phyloP scores from a whole-genome alignment of 2,888 invertebrate genomes.

The Vandiemenella viatica region DNA sequence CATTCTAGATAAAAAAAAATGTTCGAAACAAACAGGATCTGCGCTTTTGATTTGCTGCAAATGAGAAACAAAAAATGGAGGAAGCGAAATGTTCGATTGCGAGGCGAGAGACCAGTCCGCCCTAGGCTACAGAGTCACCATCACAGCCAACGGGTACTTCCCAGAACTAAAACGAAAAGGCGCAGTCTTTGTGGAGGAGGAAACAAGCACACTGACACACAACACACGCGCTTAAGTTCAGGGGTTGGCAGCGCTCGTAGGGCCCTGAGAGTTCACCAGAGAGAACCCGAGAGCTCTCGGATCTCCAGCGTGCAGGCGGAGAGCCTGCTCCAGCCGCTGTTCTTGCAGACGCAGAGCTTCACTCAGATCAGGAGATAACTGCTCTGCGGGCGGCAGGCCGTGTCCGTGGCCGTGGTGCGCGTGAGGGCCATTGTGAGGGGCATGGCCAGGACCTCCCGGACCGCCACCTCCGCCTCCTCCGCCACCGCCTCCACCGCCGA shows the following conservation, averaged over 20 bases:
- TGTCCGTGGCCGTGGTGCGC: conserved; percentile 16
- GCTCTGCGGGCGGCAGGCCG: too few species aligned
- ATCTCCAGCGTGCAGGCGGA: conserved; percentile 58
- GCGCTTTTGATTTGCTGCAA: too few species aligned
- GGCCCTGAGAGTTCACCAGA: conserved; percentile 26
- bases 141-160: conserved; percentile 15
- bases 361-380: conserved; percentile 50
- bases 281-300: conserved; percentile 67
- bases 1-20: conserved; percentile 2
- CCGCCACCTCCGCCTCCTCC: conserved; percentile 27
- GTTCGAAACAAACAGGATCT: conserved; percentile 5
- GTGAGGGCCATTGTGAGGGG: conserved; percentile 26
- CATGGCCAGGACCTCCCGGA: too few species aligned
- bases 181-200: conserved; percentile 10
- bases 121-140: too few species aligned
- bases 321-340: conserved; percentile 66
- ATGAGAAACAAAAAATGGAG: too few species aligned
- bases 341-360: conserved; percentile 44
- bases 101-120: too few species aligned
- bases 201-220: conserved; percentile 6
- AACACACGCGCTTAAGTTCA: conserved; percentile 10
- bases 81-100: too few species aligned
- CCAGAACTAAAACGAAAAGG: conserved; percentile 12
- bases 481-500: conserved; percentile 28
- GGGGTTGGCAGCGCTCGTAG: conserved; percentile 12